These are phyloP conservation scores for Tautogolabrus adspersus DNA, from an alignment of 2,113 vertebrate genomes.

Conservation along the genomic window DNA sequence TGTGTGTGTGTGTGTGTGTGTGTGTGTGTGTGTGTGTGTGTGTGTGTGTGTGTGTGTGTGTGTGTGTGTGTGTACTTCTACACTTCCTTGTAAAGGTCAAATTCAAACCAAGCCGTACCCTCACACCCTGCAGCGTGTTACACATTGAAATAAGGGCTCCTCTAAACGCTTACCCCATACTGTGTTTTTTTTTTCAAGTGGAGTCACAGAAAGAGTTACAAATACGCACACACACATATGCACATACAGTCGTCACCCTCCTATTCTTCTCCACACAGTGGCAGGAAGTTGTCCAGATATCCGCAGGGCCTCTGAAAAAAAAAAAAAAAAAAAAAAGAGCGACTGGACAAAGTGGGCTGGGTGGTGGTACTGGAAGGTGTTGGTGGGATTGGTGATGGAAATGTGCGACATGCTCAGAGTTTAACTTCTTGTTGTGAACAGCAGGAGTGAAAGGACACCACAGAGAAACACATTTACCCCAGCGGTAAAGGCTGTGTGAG, in stretches of 20 bases:
- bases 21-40: too few relatives aligned
- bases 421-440: conserved; percentile 32
- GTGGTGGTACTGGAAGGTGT: conserved; percentile 43
- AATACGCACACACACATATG: conserved; percentile 35
- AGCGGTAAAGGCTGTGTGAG: background rate
- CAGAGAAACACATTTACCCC: background rate
- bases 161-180: conserved; percentile 1
- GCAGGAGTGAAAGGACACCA: conserved; percentile 9
- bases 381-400: conserved; percentile 43
- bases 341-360: conserved; percentile 61
- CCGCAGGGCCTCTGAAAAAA: conserved; percentile 80
- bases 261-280: conserved; percentile 86
- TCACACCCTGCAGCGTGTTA: conserved; percentile 5
- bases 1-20: too few relatives aligned
- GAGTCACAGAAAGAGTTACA: conserved; percentile 18
- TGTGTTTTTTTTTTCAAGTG: conserved; percentile 9
- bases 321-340: conserved; percentile 27
- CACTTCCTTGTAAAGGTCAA: conserved; percentile 27
- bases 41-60: too few relatives aligned
- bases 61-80: background rate
- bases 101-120: conserved; percentile 29
- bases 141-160: conserved; percentile 25
- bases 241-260: conserved; percentile 62
- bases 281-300: conserved; percentile 87
- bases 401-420: conserved; percentile 30